Conservation (phyloP, 2,113 vertebrate species). For the Spheniscus mendiculus region DNA sequence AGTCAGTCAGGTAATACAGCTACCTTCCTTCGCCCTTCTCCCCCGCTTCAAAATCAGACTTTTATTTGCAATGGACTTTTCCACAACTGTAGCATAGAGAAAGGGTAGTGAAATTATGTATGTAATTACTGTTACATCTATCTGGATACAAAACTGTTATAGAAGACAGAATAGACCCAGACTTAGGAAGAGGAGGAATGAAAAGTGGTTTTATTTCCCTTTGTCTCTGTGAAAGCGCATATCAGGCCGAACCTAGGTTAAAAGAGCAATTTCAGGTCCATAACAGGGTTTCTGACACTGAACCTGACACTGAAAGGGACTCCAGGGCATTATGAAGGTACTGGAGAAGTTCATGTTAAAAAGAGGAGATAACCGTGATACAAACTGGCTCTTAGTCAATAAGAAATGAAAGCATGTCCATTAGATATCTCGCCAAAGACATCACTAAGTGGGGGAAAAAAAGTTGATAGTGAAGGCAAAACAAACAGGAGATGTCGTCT, state of each 20-base stretch:
- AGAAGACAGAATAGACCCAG: background rate
- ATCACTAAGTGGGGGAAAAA: background rate
- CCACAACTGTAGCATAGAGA: background rate
- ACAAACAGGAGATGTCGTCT: background rate
- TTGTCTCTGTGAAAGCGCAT: background rate
- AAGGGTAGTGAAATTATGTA: background rate
- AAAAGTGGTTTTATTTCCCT: background rate
- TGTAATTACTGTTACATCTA: background rate
- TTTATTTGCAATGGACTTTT: background rate
- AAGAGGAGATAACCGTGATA: background rate
- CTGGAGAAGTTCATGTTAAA: background rate
- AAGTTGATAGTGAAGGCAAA: background rate
- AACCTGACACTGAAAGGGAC: background rate
- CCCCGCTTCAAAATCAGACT: background rate
- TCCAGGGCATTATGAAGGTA: background rate
- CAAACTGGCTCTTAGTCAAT: background rate
- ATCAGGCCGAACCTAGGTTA: background rate
- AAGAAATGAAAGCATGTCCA: background rate
- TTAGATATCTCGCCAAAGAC: background rate
- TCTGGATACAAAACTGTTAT: background rate
- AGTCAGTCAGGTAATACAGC: background rate
- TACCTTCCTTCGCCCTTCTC: background rate
- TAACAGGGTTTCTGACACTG: background rate
- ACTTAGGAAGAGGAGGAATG: background rate
- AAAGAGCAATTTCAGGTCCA: background rate